Evolutionary conservation across 2,113 vertebrate species (phyloP).

Genomic region (Seriola dumerili): DNA sequence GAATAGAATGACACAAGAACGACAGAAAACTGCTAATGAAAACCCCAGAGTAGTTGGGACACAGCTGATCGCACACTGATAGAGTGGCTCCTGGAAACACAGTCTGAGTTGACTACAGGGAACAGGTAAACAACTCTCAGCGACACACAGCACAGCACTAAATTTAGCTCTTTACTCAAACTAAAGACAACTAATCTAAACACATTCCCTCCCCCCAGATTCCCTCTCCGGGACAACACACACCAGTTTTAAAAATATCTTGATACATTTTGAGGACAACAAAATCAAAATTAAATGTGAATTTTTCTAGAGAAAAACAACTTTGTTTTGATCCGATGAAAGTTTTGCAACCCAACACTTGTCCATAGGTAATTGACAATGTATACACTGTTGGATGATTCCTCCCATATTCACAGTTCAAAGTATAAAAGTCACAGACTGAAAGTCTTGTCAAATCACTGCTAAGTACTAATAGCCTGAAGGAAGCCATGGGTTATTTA

Average conservation of each 20-base stretch:
- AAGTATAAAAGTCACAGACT: slow-evolving; percentile 26
- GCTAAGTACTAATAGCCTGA: not conserved
- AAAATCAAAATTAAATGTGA: slow-evolving; percentile 26
- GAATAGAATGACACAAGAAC: slow-evolving; percentile 47
- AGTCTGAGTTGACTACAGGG: slow-evolving; percentile 49
- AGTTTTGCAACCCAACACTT: slow-evolving; percentile 15
- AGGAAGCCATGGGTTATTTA: not conserved
- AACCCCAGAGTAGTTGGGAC: slow-evolving; percentile 59
- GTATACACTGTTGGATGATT: not conserved
- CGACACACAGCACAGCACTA: slow-evolving; percentile 26
- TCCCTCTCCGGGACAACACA: slow-evolving; percentile 25
- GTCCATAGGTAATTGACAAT: not conserved
- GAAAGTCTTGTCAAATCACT: slow-evolving; percentile 1
- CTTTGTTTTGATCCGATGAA: not conserved
- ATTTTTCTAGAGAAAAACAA: not conserved
- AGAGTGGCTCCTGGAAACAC: slow-evolving; percentile 54
- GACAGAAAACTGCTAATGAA: slow-evolving; percentile 67
- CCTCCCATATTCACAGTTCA: slow-evolving; percentile 2
- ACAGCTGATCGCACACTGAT: slow-evolving; percentile 58
- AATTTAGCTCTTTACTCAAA: slow-evolving; percentile 57
- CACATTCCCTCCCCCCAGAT: slow-evolving; percentile 15
- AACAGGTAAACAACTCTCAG: slow-evolving; percentile 65
- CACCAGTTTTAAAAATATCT: slow-evolving; percentile 13
- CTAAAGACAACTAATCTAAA: slow-evolving; percentile 57
- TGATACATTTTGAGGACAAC: slow-evolving; percentile 21